Evolutionary conservation across 2,797 vertebrate genomes (phyloP).

Genomic region (Danio tinwini): DNA sequence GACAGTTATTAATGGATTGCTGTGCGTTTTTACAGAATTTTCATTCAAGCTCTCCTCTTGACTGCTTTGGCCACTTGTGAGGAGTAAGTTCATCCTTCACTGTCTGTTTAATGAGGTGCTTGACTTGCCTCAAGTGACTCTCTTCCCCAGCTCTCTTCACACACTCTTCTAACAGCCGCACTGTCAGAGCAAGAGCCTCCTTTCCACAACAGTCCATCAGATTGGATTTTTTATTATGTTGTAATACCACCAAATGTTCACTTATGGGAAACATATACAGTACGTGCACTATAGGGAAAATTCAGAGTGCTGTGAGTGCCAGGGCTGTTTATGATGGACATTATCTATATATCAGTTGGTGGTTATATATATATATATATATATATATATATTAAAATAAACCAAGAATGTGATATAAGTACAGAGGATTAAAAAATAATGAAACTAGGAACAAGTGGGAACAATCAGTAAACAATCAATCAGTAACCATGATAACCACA

Average conservation of each 20-base stretch:
- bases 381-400: no score
- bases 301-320: background rate
- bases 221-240: background rate
- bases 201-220: constrained; percentile 8
- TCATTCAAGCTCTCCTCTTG: constrained; percentile 36
- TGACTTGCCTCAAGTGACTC: constrained; percentile 43
- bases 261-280: background rate
- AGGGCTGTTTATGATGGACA: no score
- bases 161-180: constrained; percentile 21
- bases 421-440: no score
- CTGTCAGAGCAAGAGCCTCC: constrained; percentile 22
- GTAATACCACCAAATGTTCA: background rate
- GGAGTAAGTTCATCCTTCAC: constrained; percentile 55
- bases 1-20: constrained; percentile 5
- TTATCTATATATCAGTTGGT: no score
- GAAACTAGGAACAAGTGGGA: no score
- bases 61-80: constrained; percentile 40
- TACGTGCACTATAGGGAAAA: background rate
- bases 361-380: no score
- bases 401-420: no score
- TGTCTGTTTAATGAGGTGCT: constrained; percentile 63
- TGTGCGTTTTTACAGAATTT: constrained; percentile 16
- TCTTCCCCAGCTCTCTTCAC: constrained; percentile 4
- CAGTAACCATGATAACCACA: no score
- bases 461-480: no score